These are phyloP conservation scores for Ciconia boyciana DNA, from an alignment of 2,113 vertebrate species.

Conservation along the genomic window DNA sequence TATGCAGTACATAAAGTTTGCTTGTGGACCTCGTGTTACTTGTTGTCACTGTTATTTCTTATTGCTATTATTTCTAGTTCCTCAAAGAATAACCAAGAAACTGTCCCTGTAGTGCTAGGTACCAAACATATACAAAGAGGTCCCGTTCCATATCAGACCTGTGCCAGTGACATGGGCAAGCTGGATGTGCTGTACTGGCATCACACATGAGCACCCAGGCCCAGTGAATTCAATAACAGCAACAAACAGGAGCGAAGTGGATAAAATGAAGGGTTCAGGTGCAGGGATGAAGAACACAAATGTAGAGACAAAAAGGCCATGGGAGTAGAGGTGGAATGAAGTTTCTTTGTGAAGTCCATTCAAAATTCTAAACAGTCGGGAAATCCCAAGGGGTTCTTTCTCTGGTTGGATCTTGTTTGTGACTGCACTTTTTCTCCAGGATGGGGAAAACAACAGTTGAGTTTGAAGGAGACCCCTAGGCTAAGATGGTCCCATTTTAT, in stretches of 20 bases:
- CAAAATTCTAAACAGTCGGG: background rate
- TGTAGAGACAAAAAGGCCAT: background rate
- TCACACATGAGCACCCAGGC: rapidly evolving
- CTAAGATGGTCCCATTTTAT: background rate
- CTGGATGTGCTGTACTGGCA: background rate
- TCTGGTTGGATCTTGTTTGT: background rate
- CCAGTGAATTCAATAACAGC: background rate
- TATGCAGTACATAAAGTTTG: background rate
- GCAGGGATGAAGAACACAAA: background rate
- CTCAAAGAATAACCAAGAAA: background rate
- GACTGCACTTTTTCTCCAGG: background rate
- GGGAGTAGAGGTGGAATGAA: background rate
- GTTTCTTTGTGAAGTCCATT: background rate
- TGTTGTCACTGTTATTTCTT: background rate
- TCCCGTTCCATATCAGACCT: background rate
- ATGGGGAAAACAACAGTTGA: background rate
- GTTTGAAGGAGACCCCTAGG: background rate
- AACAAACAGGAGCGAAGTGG: background rate
- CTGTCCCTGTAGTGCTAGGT: background rate
- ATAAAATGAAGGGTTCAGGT: background rate
- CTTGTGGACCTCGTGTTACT: background rate
- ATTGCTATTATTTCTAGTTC: background rate
- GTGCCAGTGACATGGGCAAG: background rate
- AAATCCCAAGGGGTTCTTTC: background rate
- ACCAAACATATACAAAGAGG: background rate